phyloP scores from a whole-genome alignment of 2,797 vertebrate species.

The Ctenopoma kingsleyae region DNA sequence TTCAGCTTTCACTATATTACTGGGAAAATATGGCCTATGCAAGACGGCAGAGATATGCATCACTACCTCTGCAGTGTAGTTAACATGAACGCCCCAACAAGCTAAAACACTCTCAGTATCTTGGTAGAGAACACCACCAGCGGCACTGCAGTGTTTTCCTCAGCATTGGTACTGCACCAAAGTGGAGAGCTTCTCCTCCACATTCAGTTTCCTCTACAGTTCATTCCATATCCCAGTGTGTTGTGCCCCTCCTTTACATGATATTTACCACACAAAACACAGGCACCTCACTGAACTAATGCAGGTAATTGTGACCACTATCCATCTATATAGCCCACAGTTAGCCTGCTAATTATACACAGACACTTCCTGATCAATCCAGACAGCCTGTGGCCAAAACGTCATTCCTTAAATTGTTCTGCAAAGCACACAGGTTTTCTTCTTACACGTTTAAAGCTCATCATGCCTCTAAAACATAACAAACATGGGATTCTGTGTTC shows the following conservation, averaged over 20 bases:
- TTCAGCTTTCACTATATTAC: conserved; percentile 31
- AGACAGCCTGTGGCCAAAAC: conserved; percentile 8
- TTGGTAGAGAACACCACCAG: conserved; percentile 83
- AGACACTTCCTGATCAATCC: conserved; percentile 24
- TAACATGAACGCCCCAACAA: conserved; percentile 81
- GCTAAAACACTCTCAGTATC: conserved; percentile 71
- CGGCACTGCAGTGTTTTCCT: conserved; percentile 85
- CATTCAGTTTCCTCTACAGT: conserved; percentile 50
- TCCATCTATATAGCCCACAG: conserved; percentile 13
- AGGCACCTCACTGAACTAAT: conserved; percentile 8
- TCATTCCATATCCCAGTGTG: conserved; percentile 44
- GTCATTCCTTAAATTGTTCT: not conserved
- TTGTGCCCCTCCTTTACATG: conserved; percentile 6
- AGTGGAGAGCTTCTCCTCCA: conserved; percentile 67
- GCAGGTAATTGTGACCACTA: conserved; percentile 28
- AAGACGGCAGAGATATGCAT: conserved; percentile 69
- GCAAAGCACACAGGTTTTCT: conserved; percentile 10
- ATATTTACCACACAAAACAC: conserved; percentile 31
- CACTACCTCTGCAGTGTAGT: conserved; percentile 80
- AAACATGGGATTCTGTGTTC: no score
- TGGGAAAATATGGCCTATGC: conserved; percentile 47
- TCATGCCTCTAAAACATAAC: not conserved
- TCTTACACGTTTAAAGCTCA: not conserved
- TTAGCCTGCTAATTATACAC: conserved; percentile 24
- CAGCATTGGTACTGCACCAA: conserved; percentile 85